A percentile compares a stretch with the other conserved stretches of the same genome.
These are phyloP conservation scores for Conus ventricosus DNA, from an alignment of 1,140 invertebrate genomes.

Conservation along the genomic window DNA sequence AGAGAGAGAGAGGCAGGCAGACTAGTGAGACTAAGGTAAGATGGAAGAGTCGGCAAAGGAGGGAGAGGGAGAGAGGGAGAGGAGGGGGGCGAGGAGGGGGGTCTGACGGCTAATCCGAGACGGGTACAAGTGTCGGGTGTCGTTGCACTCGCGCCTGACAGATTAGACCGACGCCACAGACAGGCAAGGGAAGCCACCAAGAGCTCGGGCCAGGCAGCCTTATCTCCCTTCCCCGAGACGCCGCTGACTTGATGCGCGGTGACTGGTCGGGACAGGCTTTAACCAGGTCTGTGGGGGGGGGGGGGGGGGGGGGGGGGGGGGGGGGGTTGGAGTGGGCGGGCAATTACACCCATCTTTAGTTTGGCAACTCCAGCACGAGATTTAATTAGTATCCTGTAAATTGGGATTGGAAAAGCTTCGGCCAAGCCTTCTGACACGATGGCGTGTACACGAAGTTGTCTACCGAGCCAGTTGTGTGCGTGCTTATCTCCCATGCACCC, in stretches of 20 bases:
- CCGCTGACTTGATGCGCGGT: background rate
- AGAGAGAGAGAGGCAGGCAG: background rate
- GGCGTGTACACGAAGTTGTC: background rate
- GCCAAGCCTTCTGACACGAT: background rate
- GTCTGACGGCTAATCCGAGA: background rate
- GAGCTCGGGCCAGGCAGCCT: background rate
- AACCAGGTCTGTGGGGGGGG: background rate
- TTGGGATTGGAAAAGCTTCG: background rate
- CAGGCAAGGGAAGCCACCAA: slow-evolving; percentile 20
- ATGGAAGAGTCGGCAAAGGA: too few species aligned
- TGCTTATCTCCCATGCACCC: too few species aligned
- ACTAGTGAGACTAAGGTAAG: background rate
- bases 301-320: too few species aligned
- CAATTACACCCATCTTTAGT: slow-evolving; percentile 8
- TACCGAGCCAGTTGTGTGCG: too few species aligned
- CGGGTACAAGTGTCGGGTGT: background rate
- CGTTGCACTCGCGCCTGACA: background rate
- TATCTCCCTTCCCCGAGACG: background rate
- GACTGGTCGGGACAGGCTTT: slow-evolving; percentile 5
- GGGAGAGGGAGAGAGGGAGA: background rate
- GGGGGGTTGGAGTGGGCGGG: background rate
- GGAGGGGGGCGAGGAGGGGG: background rate
- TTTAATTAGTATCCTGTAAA: slow-evolving; percentile 22
- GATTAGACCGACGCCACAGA: slow-evolving; percentile 4
- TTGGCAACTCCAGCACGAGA: background rate